Base-by-base conservation (phyloP, 2,113 vertebrate species). In the Pygoscelis antarcticus region DNA sequence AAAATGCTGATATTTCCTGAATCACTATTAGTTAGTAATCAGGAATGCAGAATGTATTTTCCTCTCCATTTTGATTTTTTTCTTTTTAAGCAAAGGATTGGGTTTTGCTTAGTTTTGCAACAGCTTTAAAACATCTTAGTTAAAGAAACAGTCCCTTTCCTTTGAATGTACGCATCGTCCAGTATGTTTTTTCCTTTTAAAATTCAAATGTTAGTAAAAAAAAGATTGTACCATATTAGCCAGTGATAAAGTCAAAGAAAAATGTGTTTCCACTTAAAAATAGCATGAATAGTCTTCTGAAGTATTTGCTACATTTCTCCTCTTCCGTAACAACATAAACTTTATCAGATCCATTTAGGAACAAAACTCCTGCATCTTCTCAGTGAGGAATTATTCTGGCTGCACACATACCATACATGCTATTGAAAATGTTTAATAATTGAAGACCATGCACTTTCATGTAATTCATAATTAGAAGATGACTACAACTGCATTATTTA, bases 401-500 rank as follows among this genome's bases (percentile, higher is more conserved):
- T 76, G 90, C 62, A 95, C 76, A 89, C 68, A 76, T 70, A 90
- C 94, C 16, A 76, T 94, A 95, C 95, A 89, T 78, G 95, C 95
- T 96, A 91, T 64, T 94, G 93, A 97, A 97, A 97, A 89, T 85
- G 89, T 97, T 98, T 98, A 97, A 98, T 98, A 99, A 98, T 96
- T 98, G 97, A 97, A 97, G 96, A 97, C 92, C 97, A 90, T 93
- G 97, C 96, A 98, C 97, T 97, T 98, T 97, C 97, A 92, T 98
- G 98, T 98, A 98, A 98, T 98, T 98, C 98, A 98, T 98, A 98
- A 99, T 99, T 99, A 99, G 98, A 98, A 97, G 98, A 98, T 91
- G 91, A 98, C 95, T 97, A 97, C 97, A 97, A 98, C 97, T 85
- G 97, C 98, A 98, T 98, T 98, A 97, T 97, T 97, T 97, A 98